Evolutionary conservation across 2,888 invertebrate genomes (phyloP), one percentile per base, ranked within the genome.

Genomic region (Drosophila peninsularis): DNA sequence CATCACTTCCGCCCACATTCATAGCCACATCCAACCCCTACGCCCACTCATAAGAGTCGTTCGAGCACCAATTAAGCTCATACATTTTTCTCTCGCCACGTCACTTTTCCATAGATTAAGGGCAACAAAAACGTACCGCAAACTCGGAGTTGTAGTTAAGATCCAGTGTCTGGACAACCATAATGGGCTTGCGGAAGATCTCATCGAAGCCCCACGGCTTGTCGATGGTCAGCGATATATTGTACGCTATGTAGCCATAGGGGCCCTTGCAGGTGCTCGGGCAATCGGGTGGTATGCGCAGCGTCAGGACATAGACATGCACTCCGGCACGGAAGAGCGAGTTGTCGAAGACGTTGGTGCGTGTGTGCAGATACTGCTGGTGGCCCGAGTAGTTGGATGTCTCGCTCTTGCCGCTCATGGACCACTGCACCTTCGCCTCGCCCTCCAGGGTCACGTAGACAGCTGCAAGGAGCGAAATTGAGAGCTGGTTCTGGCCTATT

Each of bases 241-340:
- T 95, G 89, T 97, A 98, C 34, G 95, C 94, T 30, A 98, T 94
- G 85, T 95, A 94, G 0, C 97, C 96, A 92, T 93, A 93, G 82
- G 95, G 94, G 3, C 95, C 95, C 88, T 95, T 95, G 91, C 96
- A 97, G 4, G 96, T 96, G 13, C 96, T 96, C 9, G 97, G 97
- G 60, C 97, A 93, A 63, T 95, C 91, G 19, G 87, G 83, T 9
- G 92, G 91, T 70, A 92, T 90, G 13, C 94, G 93, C 86, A 96
- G 95, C 5, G 95, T 94, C 86, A 98, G 96, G 27, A 96, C 96
- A 88, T 96, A 97, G n/a, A 94, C 93, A 88, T 96, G 91, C 13
- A 87, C 88, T 24, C 91, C 91, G 24, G 91, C 90, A 14, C 88
- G 88, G 64, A 91, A 91, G 6, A 89, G 70, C 0, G 89, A 73